Evolutionary conservation across 2,113 vertebrate species (phyloP).

Genomic region (Spea bombifrons): DNA sequence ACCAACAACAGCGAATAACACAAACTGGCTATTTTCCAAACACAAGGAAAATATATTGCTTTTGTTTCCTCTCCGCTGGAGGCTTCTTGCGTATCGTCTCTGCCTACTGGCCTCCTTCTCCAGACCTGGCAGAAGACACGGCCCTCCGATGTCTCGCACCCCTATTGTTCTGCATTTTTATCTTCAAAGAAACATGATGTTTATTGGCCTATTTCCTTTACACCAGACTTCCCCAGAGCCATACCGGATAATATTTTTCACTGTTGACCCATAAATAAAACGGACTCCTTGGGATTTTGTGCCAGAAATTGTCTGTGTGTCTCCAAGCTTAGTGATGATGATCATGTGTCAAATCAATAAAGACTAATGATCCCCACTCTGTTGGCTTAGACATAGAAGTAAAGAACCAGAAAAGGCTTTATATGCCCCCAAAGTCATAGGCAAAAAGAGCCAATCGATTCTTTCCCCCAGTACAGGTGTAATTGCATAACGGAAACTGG

Average conservation of each 20-base stretch:
- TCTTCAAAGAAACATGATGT: conserved; percentile 42
- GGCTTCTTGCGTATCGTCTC: conserved; percentile 14
- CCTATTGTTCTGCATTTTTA: conserved; percentile 36
- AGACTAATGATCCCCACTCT: too few relatives aligned
- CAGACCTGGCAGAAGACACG: neutral
- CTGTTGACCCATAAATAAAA: neutral
- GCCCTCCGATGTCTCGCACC: neutral
- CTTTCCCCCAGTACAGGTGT: too few relatives aligned
- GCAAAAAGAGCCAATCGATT: too few relatives aligned
- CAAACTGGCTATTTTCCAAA: conserved; percentile 15
- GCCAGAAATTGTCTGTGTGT: neutral
- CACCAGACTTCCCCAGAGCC: conserved; percentile 9
- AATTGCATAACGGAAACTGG: too few relatives aligned
- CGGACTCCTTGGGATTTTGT: neutral
- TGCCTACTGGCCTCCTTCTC: neutral
- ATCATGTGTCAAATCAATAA: too few relatives aligned
- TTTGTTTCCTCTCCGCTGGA: conserved; percentile 5
- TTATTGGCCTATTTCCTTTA: conserved; percentile 35
- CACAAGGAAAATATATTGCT: conserved; percentile 16
- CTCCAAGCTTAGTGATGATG: neutral
- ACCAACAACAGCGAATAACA: neutral
- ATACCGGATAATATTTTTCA: neutral
- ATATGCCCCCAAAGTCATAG: too few relatives aligned
- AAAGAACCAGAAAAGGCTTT: too few relatives aligned
- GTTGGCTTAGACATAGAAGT: too few relatives aligned